Evolutionary conservation across 2,797 vertebrate species (phyloP).

Genomic region (Xenentodon cancila): DNA sequence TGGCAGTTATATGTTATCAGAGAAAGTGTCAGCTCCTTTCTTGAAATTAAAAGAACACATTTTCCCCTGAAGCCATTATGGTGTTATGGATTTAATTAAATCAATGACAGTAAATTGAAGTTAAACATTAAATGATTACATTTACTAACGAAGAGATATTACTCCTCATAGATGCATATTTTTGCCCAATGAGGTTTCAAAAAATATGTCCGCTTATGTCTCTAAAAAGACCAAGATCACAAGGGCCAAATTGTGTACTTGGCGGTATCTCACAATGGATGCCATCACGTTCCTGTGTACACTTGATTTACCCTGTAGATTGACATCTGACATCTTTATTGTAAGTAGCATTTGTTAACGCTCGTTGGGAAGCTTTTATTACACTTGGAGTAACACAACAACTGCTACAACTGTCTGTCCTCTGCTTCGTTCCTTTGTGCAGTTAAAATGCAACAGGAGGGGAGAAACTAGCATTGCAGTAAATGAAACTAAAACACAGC

Average conservation of each 20-base stretch:
- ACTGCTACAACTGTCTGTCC: no score
- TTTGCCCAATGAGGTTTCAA: not conserved
- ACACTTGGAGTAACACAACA: not conserved
- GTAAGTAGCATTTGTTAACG: not conserved
- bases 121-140: no score
- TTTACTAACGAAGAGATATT: no score
- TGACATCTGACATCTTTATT: not conserved
- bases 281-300: not conserved
- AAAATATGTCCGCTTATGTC: not conserved
- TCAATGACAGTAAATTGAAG: no score
- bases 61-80: no score
- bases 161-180: no score
- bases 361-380: not conserved
- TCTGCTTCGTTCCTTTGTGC: not conserved
- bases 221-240: not conserved
- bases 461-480: not conserved
- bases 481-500: conserved; percentile 1
- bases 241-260: not conserved
- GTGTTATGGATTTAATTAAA: no score
- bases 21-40: no score
- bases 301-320: no score
- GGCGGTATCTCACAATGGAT: not conserved
- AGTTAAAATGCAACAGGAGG: not conserved
- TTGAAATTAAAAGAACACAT: no score
- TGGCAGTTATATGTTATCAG: no score